Percentiles rank a stretch among this genome's conserved stretches.
phyloP scores from a whole-genome alignment of 2,888 invertebrate genomes.

The Hermaeophaga mercurialis region DNA sequence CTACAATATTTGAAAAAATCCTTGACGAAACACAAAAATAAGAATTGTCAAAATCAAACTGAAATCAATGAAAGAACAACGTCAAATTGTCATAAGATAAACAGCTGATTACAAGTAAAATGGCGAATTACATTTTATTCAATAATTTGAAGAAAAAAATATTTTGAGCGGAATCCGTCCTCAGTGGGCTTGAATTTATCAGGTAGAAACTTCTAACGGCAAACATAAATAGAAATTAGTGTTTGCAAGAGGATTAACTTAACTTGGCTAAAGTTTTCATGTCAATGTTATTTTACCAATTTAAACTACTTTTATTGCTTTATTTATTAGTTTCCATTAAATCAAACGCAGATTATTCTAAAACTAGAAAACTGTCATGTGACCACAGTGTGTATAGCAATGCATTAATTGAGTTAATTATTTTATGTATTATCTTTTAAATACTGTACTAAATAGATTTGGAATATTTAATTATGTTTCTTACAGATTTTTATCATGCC shows the following conservation, averaged over 20 bases:
- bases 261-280: slow-evolving; percentile 29
- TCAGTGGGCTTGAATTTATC: slow-evolving; percentile 30
- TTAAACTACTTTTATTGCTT: slow-evolving; percentile 38
- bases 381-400: slow-evolving; percentile 33
- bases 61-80: background rate
- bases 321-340: slow-evolving; percentile 34
- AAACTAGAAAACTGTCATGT: slow-evolving; percentile 33
- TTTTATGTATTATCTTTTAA: no score
- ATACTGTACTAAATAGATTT: background rate
- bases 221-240: slow-evolving; percentile 33
- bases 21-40: no score
- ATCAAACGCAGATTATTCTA: slow-evolving; percentile 25
- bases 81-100: slow-evolving; percentile 34
- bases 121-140: slow-evolving; percentile 48
- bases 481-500: slow-evolving; percentile 61
- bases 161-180: slow-evolving; percentile 51
- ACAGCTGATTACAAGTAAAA: slow-evolving; percentile 55
- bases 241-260: slow-evolving; percentile 1
- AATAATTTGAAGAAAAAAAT: slow-evolving; percentile 43
- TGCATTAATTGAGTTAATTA: slow-evolving; percentile 42
- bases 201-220: slow-evolving; percentile 26
- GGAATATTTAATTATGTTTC: slow-evolving; percentile 10
- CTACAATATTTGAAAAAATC: no score
- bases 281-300: slow-evolving; percentile 38
- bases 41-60: no score